phyloP scores from a whole-genome alignment of 2,888 invertebrate genomes.

The Scotopteryx bipunctaria region DNA sequence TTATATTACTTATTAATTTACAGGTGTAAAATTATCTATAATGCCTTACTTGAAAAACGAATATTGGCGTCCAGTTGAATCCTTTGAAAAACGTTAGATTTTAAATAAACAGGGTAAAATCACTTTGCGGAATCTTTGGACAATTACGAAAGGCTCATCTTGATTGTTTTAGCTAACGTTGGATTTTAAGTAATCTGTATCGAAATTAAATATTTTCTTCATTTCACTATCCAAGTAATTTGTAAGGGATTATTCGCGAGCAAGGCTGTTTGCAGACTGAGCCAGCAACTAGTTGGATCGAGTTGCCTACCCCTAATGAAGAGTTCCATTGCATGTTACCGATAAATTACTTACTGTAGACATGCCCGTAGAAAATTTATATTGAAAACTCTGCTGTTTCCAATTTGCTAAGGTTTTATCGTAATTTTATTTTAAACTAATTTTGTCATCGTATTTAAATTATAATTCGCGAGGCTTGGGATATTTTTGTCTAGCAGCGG shows the following conservation, averaged over 20 bases:
- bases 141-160: too few relatives aligned
- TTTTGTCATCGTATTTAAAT: too few relatives aligned
- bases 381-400: background rate
- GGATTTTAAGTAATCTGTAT: slow-evolving; percentile 6
- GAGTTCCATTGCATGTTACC: slow-evolving; percentile 46
- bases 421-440: too few relatives aligned
- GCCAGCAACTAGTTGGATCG: slow-evolving; percentile 64
- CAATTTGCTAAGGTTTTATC: too few relatives aligned
- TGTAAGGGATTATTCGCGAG: slow-evolving; percentile 37
- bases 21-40: too few relatives aligned
- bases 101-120: too few relatives aligned
- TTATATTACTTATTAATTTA: too few relatives aligned
- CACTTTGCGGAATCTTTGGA: too few relatives aligned
- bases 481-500: too few relatives aligned
- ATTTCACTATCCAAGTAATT: slow-evolving; percentile 5
- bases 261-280: slow-evolving; percentile 55
- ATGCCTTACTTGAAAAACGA: background rate
- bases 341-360: slow-evolving; percentile 21
- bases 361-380: background rate
- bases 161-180: background rate
- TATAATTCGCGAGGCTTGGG: too few relatives aligned
- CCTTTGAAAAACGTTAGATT: background rate
- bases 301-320: slow-evolving; percentile 55
- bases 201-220: slow-evolving; percentile 14
- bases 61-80: background rate